These are phyloP conservation scores for Dendrolimus houi DNA, from an alignment of 2,888 invertebrate species.

Conservation along the genomic window DNA sequence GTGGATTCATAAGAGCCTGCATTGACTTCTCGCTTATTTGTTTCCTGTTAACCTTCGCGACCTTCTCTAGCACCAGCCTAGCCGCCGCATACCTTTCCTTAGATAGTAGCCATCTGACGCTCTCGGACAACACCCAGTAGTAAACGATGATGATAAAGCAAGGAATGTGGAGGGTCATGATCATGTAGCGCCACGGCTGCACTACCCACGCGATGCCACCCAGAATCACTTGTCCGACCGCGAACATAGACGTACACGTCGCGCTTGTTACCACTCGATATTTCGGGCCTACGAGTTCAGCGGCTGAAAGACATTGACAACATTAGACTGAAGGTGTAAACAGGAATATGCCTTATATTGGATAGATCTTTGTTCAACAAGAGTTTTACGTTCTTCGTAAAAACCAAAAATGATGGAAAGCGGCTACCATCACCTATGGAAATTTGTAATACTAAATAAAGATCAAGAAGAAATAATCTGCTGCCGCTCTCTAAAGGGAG, in stretches of 20 bases:
- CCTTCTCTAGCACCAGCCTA: conserved; percentile 73
- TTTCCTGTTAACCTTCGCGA: conserved; percentile 78
- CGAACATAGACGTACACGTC: conserved; percentile 81
- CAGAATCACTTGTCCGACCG: conserved; percentile 81
- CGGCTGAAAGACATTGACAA: conserved; percentile 54
- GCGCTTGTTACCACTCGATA: conserved; percentile 83
- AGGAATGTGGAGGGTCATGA: conserved; percentile 81
- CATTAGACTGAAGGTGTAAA: too few species aligned
- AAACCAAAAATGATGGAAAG: too few species aligned
- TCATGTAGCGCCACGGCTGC: conserved; percentile 81
- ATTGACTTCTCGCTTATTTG: conserved; percentile 72
- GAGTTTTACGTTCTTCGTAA: too few species aligned
- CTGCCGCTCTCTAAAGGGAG: too few species aligned
- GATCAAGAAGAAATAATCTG: too few species aligned
- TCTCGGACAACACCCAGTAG: conserved; percentile 80
- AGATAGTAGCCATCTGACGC: conserved; percentile 85
- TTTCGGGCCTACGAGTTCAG: conserved; percentile 86
- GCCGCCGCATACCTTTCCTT: conserved; percentile 79
- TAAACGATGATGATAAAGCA: conserved; percentile 80
- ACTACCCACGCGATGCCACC: conserved; percentile 81
- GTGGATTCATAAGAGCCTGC: conserved; percentile 48
- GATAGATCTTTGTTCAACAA: too few species aligned
- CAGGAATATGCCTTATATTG: too few species aligned
- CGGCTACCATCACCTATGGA: too few species aligned
- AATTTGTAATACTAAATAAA: too few species aligned